Percentiles rank a stretch among this genome's conserved stretches.
Evolutionary conservation across 2,797 vertebrate species (phyloP).

Genomic region (Lepus oiostolus): DNA sequence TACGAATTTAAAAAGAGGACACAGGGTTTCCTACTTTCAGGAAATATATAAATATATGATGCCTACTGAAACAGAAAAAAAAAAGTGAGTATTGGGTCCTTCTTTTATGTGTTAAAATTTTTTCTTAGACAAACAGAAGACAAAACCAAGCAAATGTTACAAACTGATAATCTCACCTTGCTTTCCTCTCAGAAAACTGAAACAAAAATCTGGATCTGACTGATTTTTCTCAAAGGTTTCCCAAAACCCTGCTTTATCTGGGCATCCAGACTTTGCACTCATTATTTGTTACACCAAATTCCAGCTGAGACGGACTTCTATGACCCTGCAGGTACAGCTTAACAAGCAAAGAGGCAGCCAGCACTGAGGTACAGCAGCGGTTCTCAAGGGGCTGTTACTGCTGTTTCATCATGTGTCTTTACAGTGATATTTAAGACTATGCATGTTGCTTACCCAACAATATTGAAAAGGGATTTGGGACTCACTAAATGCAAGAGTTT

Average conservation of each 20-base stretch:
- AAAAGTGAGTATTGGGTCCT: neutral
- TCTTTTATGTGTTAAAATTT: neutral
- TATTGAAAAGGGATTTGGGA: slow-evolving; percentile 40
- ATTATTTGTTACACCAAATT: neutral
- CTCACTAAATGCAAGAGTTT: slow-evolving; percentile 32
- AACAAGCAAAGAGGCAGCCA: neutral
- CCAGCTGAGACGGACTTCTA: neutral
- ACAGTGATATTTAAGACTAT: neutral
- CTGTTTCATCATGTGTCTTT: neutral
- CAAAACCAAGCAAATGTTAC: neutral
- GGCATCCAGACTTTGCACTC: neutral
- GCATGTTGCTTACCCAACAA: neutral
- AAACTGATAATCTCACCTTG: slow-evolving; percentile 46
- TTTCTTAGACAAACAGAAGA: slow-evolving; percentile 43
- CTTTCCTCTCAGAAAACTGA: neutral
- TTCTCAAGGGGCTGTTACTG: neutral
- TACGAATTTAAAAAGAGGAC: slow-evolving; percentile 23
- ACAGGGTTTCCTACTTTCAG: neutral
- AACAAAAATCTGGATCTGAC: slow-evolving; percentile 46
- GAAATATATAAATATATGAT: neutral
- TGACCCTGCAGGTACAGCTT: neutral
- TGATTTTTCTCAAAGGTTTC: neutral
- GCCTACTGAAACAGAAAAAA: neutral
- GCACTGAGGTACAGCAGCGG: neutral
- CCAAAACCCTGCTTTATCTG: neutral